Evolutionary conservation across 1,140 invertebrate genomes (phyloP).

Genomic region (Calephelis virginiensis): DNA sequence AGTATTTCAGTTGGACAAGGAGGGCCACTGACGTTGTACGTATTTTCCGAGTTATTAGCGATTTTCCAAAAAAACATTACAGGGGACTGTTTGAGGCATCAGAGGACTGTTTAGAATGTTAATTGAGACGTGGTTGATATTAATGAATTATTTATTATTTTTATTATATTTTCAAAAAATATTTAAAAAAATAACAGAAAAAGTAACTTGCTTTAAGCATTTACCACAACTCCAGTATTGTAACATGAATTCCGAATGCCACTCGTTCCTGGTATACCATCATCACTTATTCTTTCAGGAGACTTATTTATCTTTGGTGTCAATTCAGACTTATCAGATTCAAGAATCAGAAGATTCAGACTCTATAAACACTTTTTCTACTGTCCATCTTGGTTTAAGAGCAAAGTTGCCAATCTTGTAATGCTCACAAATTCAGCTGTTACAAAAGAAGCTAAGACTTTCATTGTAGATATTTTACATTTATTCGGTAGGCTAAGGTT

Average conservation of each 20-base stretch:
- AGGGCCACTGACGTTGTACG: neutral
- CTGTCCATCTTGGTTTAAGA: neutral
- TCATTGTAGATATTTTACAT: neutral
- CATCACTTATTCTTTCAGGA: neutral
- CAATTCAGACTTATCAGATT: neutral
- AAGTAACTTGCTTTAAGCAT: neutral
- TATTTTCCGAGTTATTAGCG: neutral
- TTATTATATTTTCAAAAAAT: neutral
- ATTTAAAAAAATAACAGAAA: neutral
- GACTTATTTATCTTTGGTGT: neutral
- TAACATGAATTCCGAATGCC: neutral
- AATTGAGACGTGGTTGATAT: neutral
- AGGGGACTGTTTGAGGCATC: conserved; percentile 1
- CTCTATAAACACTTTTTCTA: neutral
- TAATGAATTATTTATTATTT: neutral
- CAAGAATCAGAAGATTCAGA: neutral
- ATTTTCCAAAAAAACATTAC: neutral
- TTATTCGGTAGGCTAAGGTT: neutral
- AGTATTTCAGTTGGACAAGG: neutral
- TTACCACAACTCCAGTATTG: neutral
- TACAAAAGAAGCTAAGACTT: neutral
- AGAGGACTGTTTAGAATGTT: neutral
- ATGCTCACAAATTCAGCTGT: neutral
- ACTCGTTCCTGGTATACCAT: neutral
- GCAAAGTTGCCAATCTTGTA: neutral